Conservation (phyloP, 2,797 vertebrate species). For the Crenichthys baileyi region DNA sequence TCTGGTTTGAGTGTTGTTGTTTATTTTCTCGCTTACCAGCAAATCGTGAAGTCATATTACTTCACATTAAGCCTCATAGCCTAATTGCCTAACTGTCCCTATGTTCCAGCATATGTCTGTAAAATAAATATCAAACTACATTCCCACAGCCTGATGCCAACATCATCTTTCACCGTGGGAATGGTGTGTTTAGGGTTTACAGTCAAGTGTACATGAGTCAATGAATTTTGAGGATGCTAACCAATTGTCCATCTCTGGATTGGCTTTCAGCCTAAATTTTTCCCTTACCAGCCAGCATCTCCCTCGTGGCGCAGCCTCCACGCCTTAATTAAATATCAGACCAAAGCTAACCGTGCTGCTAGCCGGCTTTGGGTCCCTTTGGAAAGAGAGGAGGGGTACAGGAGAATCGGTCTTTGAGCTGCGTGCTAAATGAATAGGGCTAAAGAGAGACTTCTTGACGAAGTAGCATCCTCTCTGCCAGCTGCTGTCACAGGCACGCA, state of each 20-base stretch:
- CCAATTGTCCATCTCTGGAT: conserved; percentile 34
- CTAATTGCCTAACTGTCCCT: too few relatives aligned
- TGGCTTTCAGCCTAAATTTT: conserved; percentile 53
- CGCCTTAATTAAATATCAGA: conserved; percentile 75
- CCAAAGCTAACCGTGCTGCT: conserved; percentile 56
- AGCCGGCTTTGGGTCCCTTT: conserved; percentile 49
- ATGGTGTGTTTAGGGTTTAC: neutral
- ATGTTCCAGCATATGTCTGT: neutral
- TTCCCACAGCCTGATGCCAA: too few relatives aligned
- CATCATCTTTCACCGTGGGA: too few relatives aligned
- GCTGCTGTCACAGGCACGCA: conserved; percentile 75
- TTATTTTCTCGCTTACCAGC: neutral
- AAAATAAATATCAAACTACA: neutral
- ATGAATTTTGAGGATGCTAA: neutral
- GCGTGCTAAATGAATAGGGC: conserved; percentile 30
- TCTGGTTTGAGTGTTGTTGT: neutral
- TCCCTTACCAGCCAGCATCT: conserved; percentile 53
- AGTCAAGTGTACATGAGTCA: too few relatives aligned
- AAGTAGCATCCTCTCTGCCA: conserved; percentile 59
- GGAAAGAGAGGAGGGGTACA: neutral
- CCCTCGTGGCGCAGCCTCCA: conserved; percentile 53
- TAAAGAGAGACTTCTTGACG: conserved; percentile 54
- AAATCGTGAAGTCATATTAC: neutral
- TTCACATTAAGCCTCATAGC: too few relatives aligned
- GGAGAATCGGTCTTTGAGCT: conserved; percentile 36